phyloP scores from a whole-genome alignment of 2,113 vertebrate species.

The Macaca mulatta region DNA sequence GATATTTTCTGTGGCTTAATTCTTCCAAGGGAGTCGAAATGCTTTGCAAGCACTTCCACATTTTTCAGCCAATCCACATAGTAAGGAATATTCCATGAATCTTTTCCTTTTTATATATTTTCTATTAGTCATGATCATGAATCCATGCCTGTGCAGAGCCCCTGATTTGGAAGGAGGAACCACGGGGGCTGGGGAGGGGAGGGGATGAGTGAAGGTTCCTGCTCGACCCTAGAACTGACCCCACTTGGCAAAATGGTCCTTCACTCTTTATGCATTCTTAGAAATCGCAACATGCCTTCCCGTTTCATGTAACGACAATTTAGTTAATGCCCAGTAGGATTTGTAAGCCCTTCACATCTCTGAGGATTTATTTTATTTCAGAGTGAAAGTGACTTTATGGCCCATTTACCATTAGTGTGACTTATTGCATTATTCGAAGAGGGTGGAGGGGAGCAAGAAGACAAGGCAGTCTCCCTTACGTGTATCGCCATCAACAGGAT shows the following conservation, averaged over 20 bases:
- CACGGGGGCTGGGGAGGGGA: neutral
- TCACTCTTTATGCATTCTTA: neutral
- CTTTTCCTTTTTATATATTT: neutral
- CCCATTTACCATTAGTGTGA: conserved; percentile 11
- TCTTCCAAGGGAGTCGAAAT: neutral
- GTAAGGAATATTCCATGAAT: neutral
- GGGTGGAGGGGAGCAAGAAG: neutral
- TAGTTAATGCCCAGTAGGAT: neutral
- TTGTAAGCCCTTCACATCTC: conserved; percentile 15
- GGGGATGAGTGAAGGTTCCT: neutral
- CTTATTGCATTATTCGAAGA: neutral
- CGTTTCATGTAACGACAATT: neutral
- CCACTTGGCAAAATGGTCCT: neutral
- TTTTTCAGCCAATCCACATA: neutral
- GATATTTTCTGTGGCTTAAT: neutral
- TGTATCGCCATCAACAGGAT: neutral
- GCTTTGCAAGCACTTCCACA: neutral
- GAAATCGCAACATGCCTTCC: neutral
- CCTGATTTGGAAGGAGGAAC: neutral
- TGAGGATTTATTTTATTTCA: conserved; percentile 47
- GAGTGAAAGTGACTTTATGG: conserved; percentile 52
- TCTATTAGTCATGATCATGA: neutral
- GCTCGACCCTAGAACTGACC: neutral
- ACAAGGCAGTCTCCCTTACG: neutral
- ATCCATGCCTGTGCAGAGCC: neutral